Percentiles rank a stretch among this genome's conserved stretches.
Conservation (phyloP, 2,888 invertebrate genomes). For the Tiliacea aurago region DNA sequence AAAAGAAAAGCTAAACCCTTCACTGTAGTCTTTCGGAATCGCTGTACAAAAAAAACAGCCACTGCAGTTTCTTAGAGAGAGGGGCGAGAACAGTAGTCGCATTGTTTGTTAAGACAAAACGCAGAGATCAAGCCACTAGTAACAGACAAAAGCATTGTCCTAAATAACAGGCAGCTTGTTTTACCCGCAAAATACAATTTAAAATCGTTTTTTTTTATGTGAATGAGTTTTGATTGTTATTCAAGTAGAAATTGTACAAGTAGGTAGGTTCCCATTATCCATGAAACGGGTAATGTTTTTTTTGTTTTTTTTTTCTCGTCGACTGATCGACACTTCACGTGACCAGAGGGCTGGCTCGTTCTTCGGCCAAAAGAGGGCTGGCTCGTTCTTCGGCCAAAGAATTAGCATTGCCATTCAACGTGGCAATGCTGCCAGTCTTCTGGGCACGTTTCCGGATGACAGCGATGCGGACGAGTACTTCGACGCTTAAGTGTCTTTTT, state of each 20-base stretch:
- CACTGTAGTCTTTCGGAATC: conserved; percentile 35
- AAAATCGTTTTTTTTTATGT: background rate
- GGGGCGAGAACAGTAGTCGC: conserved; percentile 60
- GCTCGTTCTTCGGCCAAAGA: too few species aligned
- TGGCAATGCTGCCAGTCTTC: too few species aligned
- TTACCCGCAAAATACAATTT: conserved; percentile 17
- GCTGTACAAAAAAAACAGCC: conserved; percentile 52
- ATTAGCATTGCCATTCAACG: too few species aligned
- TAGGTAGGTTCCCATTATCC: too few species aligned
- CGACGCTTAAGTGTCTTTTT: too few species aligned
- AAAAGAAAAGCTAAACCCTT: conserved; percentile 18
- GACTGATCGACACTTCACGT: too few species aligned
- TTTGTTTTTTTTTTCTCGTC: too few species aligned
- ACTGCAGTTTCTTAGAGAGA: conserved; percentile 49
- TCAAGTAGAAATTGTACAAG: background rate
- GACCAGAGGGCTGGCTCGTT: too few species aligned
- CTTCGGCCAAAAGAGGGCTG: too few species aligned
- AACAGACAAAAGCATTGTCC: conserved; percentile 56
- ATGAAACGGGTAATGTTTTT: too few species aligned
- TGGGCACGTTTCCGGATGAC: too few species aligned
- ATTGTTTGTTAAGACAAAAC: conserved; percentile 66
- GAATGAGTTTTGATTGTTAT: background rate
- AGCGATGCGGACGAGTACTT: too few species aligned
- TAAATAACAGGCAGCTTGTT: conserved; percentile 53
- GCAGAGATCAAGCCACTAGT: conserved; percentile 53